Evolutionary conservation across 1,140 invertebrate genomes (phyloP).

Genomic region (Drosophila sechellia): DNA sequence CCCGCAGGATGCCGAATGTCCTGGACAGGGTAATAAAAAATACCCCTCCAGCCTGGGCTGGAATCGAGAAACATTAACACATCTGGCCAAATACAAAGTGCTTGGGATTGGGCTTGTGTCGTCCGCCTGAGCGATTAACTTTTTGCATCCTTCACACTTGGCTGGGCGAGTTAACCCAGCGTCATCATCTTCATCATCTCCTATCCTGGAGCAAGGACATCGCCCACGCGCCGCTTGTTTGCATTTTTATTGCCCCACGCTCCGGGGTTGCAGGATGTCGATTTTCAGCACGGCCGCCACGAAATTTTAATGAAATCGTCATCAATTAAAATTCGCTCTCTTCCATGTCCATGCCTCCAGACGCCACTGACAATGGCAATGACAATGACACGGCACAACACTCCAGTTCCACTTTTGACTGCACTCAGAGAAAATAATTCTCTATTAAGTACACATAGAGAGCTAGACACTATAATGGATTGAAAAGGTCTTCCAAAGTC

Average conservation of each 20-base stretch:
- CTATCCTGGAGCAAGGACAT: slow-evolving; percentile 27
- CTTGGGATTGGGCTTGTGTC: slow-evolving; percentile 9
- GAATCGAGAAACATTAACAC: slow-evolving; percentile 70
- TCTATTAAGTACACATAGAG: no score
- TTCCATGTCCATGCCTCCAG: slow-evolving; percentile 61
- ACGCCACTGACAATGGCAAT: slow-evolving; percentile 44
- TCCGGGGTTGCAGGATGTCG: slow-evolving; percentile 40
- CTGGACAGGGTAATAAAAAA: slow-evolving; percentile 71
- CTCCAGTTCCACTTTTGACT: not conserved
- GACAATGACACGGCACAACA: slow-evolving; percentile 61
- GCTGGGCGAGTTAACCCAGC: slow-evolving; percentile 34
- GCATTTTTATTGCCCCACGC: slow-evolving; percentile 67
- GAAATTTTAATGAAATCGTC: slow-evolving; percentile 83
- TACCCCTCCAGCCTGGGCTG: slow-evolving; percentile 39
- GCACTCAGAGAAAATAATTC: slow-evolving; percentile 19
- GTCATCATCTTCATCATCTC: slow-evolving; percentile 27
- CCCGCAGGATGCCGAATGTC: slow-evolving; percentile 34
- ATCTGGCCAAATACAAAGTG: slow-evolving; percentile 77
- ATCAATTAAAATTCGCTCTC: slow-evolving; percentile 80
- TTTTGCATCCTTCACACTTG: slow-evolving; percentile 79
- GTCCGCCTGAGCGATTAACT: slow-evolving; percentile 82
- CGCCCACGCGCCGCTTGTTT: slow-evolving; percentile 62
- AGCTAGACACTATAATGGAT: no score
- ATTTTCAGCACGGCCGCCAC: slow-evolving; percentile 56
- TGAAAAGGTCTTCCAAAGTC: no score